Evolutionary conservation across 1,140 invertebrate species (phyloP).

Genomic region (Tetragonula clypearis): DNA sequence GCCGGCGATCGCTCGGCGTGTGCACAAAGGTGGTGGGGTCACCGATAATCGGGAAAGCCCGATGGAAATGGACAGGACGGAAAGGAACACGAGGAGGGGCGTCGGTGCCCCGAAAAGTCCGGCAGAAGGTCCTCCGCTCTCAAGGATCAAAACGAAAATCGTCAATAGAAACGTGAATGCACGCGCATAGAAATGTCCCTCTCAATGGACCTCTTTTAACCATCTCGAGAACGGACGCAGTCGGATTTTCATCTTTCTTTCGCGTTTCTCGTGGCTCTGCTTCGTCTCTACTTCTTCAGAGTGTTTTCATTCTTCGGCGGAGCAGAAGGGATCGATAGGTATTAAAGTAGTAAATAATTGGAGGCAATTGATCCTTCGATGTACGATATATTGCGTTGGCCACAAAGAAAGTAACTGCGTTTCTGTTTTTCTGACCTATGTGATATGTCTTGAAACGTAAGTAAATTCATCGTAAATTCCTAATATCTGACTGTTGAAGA

Average conservation of each 20-base stretch:
- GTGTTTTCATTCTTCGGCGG: too few species aligned
- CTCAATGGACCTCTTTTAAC: conserved; percentile 17
- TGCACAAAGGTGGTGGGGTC: conserved; percentile 59
- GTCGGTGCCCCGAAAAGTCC: conserved; percentile 4
- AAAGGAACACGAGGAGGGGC: conserved; percentile 18
- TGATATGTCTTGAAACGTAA: too few species aligned
- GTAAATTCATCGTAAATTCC: too few species aligned
- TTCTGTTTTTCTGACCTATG: too few species aligned
- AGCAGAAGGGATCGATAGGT: too few species aligned
- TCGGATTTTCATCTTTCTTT: conserved; percentile 6
- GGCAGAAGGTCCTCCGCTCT: conserved; percentile 32
- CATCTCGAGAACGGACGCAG: background rate
- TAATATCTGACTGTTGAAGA: too few species aligned
- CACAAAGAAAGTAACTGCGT: too few species aligned
- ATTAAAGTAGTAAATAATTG: background rate
- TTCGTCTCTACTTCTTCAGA: background rate
- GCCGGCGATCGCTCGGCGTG: conserved; percentile 41
- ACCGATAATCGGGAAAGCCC: conserved; percentile 59
- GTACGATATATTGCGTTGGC: too few species aligned
- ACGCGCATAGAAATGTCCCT: conserved; percentile 33
- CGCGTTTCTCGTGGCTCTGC: background rate
- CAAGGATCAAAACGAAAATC: conserved; percentile 43
- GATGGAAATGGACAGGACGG: conserved; percentile 54
- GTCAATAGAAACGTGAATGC: conserved; percentile 39
- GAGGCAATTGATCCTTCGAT: background rate